phyloP scores from a whole-genome alignment of 2,888 invertebrate species.

The Tineola bisselliella region DNA sequence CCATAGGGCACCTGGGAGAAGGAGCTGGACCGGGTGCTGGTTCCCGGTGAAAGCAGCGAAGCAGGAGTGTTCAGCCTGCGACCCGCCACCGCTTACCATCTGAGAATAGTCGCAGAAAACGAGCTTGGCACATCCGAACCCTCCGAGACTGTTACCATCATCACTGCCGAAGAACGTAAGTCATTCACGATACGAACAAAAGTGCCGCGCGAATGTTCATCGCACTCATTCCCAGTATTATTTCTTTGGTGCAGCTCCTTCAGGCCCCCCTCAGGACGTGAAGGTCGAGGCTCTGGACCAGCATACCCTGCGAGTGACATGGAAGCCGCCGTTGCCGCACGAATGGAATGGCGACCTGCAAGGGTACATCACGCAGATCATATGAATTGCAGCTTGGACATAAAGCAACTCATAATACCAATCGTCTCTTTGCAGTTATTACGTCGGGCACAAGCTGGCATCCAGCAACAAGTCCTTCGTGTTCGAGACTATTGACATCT shows the following conservation, averaged over 20 bases:
- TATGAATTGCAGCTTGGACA: no score
- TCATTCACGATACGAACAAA: not conserved
- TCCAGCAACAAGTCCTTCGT: slow-evolving; percentile 87
- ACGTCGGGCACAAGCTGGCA: slow-evolving; percentile 88
- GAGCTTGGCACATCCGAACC: slow-evolving; percentile 93
- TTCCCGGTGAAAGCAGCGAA: slow-evolving; percentile 89
- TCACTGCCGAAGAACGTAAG: slow-evolving; percentile 89
- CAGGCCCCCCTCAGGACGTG: slow-evolving; percentile 84
- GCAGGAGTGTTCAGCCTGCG: slow-evolving; percentile 89
- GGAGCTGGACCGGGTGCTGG: slow-evolving; percentile 87
- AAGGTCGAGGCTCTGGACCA: slow-evolving; percentile 89
- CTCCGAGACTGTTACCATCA: slow-evolving; percentile 92
- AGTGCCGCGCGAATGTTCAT: no score
- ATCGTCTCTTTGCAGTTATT: slow-evolving; percentile 86
- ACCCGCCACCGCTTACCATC: slow-evolving; percentile 92
- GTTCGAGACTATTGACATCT: slow-evolving; percentile 91
- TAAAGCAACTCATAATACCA: no score
- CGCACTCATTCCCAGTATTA: no score
- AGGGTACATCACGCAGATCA: no score
- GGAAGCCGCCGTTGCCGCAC: slow-evolving; percentile 89
- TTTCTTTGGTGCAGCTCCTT: slow-evolving; percentile 72
- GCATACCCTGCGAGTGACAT: slow-evolving; percentile 85
- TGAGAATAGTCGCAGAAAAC: slow-evolving; percentile 92
- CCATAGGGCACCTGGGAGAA: slow-evolving; percentile 68
- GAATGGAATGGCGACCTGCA: slow-evolving; percentile 93